These are phyloP conservation scores for Rhodophaea formosa DNA, from an alignment of 2,888 invertebrate species.

Conservation along the genomic window DNA sequence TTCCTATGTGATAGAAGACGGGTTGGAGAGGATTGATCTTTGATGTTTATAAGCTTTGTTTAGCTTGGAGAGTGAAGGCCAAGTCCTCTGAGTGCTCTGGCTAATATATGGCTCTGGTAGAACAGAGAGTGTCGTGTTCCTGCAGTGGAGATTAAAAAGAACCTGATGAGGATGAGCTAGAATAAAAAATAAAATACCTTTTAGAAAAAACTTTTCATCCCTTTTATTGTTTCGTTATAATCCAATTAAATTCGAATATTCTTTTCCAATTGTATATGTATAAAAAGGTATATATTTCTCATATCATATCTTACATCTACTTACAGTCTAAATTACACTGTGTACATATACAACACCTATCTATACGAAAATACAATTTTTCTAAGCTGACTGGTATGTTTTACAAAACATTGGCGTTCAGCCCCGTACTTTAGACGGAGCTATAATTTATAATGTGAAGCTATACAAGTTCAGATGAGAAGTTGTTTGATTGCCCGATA, in stretches of 20 bases:
- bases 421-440: constrained; percentile 52
- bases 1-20: too few relatives aligned
- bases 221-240: constrained; percentile 38
- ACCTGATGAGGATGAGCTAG: too few relatives aligned
- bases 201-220: constrained; percentile 24
- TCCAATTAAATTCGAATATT: constrained; percentile 30
- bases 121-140: too few relatives aligned
- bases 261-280: constrained; percentile 37
- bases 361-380: constrained; percentile 46
- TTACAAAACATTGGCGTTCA: constrained; percentile 44
- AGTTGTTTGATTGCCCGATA: constrained; percentile 7
- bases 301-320: constrained; percentile 32
- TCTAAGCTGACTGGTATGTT: constrained; percentile 65
- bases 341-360: constrained; percentile 39
- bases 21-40: too few relatives aligned
- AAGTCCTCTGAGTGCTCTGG: too few relatives aligned
- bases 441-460: constrained; percentile 36
- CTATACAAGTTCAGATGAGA: constrained; percentile 14
- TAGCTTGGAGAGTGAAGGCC: too few relatives aligned
- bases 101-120: too few relatives aligned
- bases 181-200: not conserved
- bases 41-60: too few relatives aligned
- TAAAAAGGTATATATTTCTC: constrained; percentile 31
- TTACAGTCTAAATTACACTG: constrained; percentile 37
- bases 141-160: too few relatives aligned